phyloP scores from a whole-genome alignment of 2,888 invertebrate species.

The Galerucella pusilla region DNA sequence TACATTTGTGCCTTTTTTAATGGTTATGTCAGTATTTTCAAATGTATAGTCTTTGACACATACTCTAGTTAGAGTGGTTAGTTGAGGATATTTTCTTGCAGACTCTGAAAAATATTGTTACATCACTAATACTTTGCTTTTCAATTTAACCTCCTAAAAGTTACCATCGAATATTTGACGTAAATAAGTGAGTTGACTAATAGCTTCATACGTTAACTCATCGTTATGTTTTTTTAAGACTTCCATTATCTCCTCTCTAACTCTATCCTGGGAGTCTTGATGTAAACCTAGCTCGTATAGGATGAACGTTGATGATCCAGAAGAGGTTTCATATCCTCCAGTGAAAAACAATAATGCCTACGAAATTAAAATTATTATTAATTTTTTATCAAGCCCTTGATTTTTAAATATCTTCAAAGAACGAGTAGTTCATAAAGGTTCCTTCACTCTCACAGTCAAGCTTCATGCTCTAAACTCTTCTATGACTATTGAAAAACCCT shows the following conservation, averaged over 20 bases:
- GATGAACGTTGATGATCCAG: conserved; percentile 69
- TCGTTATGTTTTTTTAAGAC: conserved; percentile 57
- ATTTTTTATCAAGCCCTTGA: too few relatives aligned
- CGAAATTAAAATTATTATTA: conserved; percentile 48
- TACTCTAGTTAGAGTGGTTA: conserved; percentile 50
- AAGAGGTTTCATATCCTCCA: conserved; percentile 73
- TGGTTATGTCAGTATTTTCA: conserved; percentile 43
- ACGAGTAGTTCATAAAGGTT: too few relatives aligned
- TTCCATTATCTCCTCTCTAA: conserved; percentile 62
- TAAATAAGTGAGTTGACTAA: conserved; percentile 66
- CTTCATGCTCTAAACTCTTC: too few relatives aligned
- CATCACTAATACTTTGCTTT: conserved; percentile 14
- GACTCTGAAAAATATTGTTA: conserved; percentile 57
- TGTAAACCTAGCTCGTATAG: conserved; percentile 67
- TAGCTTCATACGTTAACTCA: conserved; percentile 62
- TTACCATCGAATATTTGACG: conserved; percentile 55
- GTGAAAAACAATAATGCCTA: conserved; percentile 70
- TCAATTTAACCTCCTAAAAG: neutral
- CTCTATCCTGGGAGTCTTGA: conserved; percentile 63
- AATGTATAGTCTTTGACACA: conserved; percentile 53
- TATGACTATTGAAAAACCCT: too few relatives aligned
- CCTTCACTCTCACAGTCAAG: too few relatives aligned
- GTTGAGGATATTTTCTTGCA: conserved; percentile 60
- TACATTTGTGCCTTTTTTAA: conserved; percentile 56
- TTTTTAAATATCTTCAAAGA: neutral